phyloP scores from a whole-genome alignment of 35 echinoderm and acorn worm species.

The Acanthaster planci region DNA sequence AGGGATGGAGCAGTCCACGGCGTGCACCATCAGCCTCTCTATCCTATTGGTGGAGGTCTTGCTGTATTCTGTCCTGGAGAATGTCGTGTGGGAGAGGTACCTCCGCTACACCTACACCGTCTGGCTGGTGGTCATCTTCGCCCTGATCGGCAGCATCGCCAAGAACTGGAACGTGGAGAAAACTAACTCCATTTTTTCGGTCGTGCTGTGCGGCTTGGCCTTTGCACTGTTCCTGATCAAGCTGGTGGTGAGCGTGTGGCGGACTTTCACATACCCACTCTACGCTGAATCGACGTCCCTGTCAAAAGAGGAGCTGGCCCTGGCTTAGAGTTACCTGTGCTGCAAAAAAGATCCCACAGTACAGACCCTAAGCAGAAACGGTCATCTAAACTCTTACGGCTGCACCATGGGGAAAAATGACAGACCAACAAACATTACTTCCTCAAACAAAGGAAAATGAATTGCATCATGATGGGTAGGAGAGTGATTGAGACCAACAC shows the following conservation, averaged over 20 bases:
- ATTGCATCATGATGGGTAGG: no score
- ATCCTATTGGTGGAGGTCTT: constrained; percentile 43
- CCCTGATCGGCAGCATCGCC: constrained; percentile 25
- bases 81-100: constrained; percentile 48
- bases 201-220: constrained; percentile 1
- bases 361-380: no score
- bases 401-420: no score
- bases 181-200: constrained; percentile 26
- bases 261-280: not conserved
- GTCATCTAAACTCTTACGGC: no score
- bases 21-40: constrained; percentile 48
- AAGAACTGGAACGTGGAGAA: constrained; percentile 34
- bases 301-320: not conserved
- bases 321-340: constrained; percentile 5
- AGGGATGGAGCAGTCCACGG: constrained; percentile 27
- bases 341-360: no score
- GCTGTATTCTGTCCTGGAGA: constrained; percentile 36
- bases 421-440: no score
- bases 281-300: not conserved
- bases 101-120: constrained; percentile 61
- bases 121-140: constrained; percentile 63
- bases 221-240: constrained; percentile 44
- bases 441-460: no score
- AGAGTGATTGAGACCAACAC: no score
- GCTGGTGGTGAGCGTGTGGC: constrained; percentile 30